Conservation (phyloP, 2,113 vertebrate genomes). For the Hippocampus comes region DNA sequence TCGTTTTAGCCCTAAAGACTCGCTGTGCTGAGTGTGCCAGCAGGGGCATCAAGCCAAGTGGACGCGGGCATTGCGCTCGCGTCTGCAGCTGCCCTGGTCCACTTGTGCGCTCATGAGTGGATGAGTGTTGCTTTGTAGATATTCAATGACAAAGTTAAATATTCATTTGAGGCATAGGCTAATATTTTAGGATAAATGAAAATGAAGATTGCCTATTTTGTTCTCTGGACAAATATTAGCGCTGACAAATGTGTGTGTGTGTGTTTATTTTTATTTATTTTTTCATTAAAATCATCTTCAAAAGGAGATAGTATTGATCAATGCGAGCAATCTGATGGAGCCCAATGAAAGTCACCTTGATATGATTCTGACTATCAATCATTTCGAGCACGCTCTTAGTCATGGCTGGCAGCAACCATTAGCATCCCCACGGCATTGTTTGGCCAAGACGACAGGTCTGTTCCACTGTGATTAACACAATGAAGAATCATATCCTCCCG, state of each 20-base stretch:
- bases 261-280: constrained; percentile 9
- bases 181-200: constrained; percentile 16
- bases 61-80: constrained; percentile 53
- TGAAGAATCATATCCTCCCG: constrained; percentile 62
- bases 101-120: constrained; percentile 33
- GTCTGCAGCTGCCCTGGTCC: constrained; percentile 56
- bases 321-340: constrained; percentile 69
- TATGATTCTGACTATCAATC: constrained; percentile 76
- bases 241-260: constrained; percentile 59
- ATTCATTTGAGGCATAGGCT: neutral
- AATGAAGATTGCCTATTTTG: constrained; percentile 27
- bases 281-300: constrained; percentile 44
- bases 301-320: constrained; percentile 75
- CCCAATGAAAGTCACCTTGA: constrained; percentile 77
- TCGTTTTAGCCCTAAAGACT: constrained; percentile 45
- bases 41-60: constrained; percentile 58
- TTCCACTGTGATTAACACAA: constrained; percentile 70
- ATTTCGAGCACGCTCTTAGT: constrained; percentile 58
- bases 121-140: constrained; percentile 13
- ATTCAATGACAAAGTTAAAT: constrained; percentile 13
- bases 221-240: constrained; percentile 35
- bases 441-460: constrained; percentile 63
- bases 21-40: constrained; percentile 37
- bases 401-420: constrained; percentile 73
- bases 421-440: constrained; percentile 70